A percentile compares a stretch with the other conserved stretches of the same genome.
Conservation (phyloP, 2,113 vertebrate species). For the Protobothrops flavoviridis region DNA sequence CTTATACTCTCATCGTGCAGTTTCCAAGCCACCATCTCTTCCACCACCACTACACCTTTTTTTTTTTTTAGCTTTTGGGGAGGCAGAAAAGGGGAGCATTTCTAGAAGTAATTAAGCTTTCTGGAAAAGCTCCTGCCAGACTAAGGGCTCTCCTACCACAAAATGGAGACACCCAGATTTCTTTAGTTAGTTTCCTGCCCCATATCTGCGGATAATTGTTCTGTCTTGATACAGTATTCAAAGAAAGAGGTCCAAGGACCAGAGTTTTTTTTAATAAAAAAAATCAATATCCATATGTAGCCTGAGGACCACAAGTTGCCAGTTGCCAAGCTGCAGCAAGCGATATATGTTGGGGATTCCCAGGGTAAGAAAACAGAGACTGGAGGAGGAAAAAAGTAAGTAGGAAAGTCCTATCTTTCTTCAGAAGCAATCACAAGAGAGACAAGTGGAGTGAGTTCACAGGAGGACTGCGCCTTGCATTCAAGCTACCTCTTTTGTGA, state of each 20-base stretch:
- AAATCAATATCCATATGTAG: neutral
- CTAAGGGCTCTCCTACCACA: neutral
- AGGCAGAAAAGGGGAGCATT: neutral
- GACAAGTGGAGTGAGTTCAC: neutral
- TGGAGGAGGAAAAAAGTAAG: neutral
- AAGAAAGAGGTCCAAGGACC: neutral
- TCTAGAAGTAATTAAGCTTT: neutral
- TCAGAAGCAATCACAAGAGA: neutral
- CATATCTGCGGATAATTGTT: neutral
- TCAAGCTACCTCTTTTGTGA: neutral
- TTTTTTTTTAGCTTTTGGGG: neutral
- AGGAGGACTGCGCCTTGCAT: neutral
- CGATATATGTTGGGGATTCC: neutral
- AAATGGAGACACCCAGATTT: neutral
- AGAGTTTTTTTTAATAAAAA: neutral
- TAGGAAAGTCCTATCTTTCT: neutral
- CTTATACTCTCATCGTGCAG: neutral
- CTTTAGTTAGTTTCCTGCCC: neutral
- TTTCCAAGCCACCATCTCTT: neutral
- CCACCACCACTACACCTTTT: neutral
- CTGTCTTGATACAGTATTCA: neutral
- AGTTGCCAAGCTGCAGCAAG: neutral
- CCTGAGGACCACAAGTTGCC: neutral
- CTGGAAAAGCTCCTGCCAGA: neutral
- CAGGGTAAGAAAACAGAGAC: neutral